Evolutionary conservation across 1,140 invertebrate species (phyloP).

Genomic region (Melipona quadrifasciata): DNA sequence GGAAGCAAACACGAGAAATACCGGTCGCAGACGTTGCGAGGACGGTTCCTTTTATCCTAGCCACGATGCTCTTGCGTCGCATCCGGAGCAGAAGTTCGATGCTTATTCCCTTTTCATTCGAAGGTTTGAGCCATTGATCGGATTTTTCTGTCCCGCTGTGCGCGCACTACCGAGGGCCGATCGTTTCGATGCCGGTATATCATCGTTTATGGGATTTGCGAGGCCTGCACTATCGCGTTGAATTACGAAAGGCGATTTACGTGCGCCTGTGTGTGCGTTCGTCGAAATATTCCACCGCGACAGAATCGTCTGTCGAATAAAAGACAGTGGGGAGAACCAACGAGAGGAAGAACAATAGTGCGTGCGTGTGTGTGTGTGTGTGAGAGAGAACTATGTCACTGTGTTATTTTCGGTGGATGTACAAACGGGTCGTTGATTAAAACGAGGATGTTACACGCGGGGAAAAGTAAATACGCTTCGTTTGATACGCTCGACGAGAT

Average conservation of each 20-base stretch:
- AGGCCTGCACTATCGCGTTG: constrained; percentile 53
- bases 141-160: constrained; percentile 45
- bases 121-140: constrained; percentile 58
- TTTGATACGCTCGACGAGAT: neutral
- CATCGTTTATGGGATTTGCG: constrained; percentile 69
- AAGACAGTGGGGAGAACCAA: neutral
- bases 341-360: neutral
- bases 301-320: neutral
- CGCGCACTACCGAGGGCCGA: constrained; percentile 33
- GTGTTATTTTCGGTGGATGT: constrained; percentile 39
- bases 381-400: constrained; percentile 33
- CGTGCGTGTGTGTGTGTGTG: no score
- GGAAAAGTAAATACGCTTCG: constrained; percentile 8
- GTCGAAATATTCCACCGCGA: constrained; percentile 44
- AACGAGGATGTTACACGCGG: neutral
- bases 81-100: neutral
- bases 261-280: neutral
- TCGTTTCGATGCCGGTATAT: constrained; percentile 58
- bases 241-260: constrained; percentile 69
- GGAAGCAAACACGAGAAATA: neutral
- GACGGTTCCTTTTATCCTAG: neutral
- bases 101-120: constrained; percentile 46
- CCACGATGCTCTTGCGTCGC: neutral
- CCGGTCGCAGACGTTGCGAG: neutral
- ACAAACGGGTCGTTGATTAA: constrained; percentile 41